Conservation (phyloP, 1,140 invertebrate species). For the Charaxes varanes region DNA sequence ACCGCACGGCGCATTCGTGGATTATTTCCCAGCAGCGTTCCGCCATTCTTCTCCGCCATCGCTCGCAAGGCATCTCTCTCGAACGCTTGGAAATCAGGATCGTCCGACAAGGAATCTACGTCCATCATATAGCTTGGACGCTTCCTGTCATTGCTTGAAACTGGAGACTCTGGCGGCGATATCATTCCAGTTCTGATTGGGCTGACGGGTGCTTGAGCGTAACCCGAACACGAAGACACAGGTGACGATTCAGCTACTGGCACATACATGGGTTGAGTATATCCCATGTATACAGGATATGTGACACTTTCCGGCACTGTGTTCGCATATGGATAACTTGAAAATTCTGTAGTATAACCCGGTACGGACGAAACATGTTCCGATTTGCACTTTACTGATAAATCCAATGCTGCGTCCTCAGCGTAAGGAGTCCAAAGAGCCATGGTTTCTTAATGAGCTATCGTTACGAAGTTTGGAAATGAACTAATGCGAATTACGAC, state of each 20-base stretch:
- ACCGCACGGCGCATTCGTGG: constrained; percentile 78
- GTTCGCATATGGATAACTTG: constrained; percentile 9
- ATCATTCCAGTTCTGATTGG: constrained; percentile 26
- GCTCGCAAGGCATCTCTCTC: constrained; percentile 78
- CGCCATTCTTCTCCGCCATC: constrained; percentile 77
- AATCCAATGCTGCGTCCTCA: constrained; percentile 30
- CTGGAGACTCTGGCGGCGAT: constrained; percentile 29
- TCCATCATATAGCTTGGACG: constrained; percentile 23
- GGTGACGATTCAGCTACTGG: constrained; percentile 25
- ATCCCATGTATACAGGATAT: constrained; percentile 12
- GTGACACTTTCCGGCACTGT: constrained; percentile 6
- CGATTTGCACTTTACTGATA: constrained; percentile 29
- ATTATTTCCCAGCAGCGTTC: constrained; percentile 74
- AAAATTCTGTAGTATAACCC: constrained; percentile 7
- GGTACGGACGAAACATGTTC: constrained; percentile 8
- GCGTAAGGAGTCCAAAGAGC: constrained; percentile 38
- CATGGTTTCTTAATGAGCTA: constrained; percentile 5
- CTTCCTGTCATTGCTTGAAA: constrained; percentile 13
- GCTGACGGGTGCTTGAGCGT: constrained; percentile 13
- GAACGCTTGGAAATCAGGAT: constrained; percentile 80
- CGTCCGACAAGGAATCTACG: constrained; percentile 37
- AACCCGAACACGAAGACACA: constrained; percentile 24
- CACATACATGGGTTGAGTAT: constrained; percentile 20
- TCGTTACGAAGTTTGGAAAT: constrained; percentile 3
- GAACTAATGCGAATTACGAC: constrained; percentile 4